Conservation (phyloP, 1,140 invertebrate species). For the Holotrichia oblita region DNA sequence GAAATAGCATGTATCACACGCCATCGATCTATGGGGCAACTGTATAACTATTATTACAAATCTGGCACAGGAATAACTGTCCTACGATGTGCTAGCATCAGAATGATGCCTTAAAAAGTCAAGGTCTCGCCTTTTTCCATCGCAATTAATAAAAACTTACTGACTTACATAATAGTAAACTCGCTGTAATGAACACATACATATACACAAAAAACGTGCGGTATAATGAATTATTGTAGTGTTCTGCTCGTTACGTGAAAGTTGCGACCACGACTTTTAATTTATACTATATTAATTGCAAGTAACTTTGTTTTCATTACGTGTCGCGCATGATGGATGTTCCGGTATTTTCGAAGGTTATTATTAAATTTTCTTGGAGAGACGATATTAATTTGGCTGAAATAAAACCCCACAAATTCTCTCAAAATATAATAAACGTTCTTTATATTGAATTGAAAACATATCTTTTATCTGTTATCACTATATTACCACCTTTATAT, state of each 20-base stretch:
- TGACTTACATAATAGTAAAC: not conserved
- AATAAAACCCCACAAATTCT: too few species aligned
- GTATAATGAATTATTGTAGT: not conserved
- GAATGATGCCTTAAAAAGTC: constrained; percentile 20
- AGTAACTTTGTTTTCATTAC: not conserved
- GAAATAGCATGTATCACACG: too few species aligned
- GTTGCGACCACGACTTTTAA: not conserved
- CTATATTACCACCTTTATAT: too few species aligned
- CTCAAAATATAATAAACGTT: too few species aligned
- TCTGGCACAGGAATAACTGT: not conserved
- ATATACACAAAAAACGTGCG: not conserved
- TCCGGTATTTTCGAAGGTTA: constrained; percentile 15
- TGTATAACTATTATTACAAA: too few species aligned
- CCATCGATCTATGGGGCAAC: too few species aligned
- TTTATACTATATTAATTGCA: not conserved
- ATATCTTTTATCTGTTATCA: too few species aligned
- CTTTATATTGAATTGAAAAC: too few species aligned
- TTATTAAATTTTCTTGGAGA: too few species aligned
- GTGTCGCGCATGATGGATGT: not conserved
- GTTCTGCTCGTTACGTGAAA: not conserved
- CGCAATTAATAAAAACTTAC: constrained; percentile 17
- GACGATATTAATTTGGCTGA: too few species aligned
- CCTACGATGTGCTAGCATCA: not conserved
- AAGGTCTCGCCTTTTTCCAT: constrained; percentile 1
- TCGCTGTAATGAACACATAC: not conserved